Evolutionary conservation across 2,113 vertebrate genomes (phyloP).

Genomic region (Triplophysa dalaica): DNA sequence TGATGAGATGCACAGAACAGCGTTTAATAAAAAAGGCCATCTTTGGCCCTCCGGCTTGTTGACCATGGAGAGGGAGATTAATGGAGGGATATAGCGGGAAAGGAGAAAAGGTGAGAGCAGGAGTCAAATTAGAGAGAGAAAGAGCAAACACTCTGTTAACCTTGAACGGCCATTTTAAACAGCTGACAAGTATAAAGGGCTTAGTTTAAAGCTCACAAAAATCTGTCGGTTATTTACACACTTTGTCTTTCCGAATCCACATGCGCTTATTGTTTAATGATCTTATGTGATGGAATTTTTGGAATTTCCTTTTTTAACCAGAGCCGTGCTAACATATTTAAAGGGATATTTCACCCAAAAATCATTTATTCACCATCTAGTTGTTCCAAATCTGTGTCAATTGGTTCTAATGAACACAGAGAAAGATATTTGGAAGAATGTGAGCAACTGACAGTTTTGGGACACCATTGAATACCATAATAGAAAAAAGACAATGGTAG

Average conservation of each 20-base stretch:
- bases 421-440: too few relatives aligned
- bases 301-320: background rate
- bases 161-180: conserved; percentile 16
- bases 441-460: background rate
- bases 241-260: too few relatives aligned
- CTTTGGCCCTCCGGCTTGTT: conserved; percentile 53
- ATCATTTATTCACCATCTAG: too few relatives aligned
- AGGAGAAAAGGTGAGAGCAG: conserved; percentile 31
- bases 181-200: background rate
- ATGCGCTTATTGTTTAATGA: too few relatives aligned
- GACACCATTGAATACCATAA: too few relatives aligned
- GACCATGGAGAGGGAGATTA: conserved; percentile 56
- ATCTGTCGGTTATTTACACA: too few relatives aligned
- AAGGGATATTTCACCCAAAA: too few relatives aligned
- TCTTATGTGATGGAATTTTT: too few relatives aligned
- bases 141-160: conserved; percentile 23
- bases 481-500: too few relatives aligned
- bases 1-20: conserved; percentile 39
- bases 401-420: too few relatives aligned
- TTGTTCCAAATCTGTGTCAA: too few relatives aligned
- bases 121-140: background rate
- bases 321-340: background rate
- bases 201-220: background rate
- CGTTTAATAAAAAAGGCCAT: conserved; percentile 53
- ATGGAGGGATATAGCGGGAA: conserved; percentile 52